Base-by-base conservation (phyloP, 2,888 invertebrate genomes). In the Eupelmus urozonus region DNA sequence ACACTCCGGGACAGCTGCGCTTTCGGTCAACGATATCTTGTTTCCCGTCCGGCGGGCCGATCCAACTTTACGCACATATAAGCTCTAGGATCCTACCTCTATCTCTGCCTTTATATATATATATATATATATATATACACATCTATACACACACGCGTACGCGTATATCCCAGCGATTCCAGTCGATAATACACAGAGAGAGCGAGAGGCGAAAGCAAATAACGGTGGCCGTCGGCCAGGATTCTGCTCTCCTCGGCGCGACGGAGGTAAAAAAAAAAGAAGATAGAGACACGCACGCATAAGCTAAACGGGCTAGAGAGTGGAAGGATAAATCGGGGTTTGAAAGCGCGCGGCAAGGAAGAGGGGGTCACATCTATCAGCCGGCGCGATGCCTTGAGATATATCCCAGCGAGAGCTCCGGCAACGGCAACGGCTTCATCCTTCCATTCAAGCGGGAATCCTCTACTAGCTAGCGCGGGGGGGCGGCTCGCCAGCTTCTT, bases 11-110 rank as follows among this genome's bases (percentile, higher is more conserved):
- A 45, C 63, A 63, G 63, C 63, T 63, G 45, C 42, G 63, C 16
- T 16, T 49, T 45, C 45, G 45, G 25, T 63, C 63, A 63, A 63
- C 63, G 63, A 63, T 63, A 63, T 63, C 63, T 63, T 63, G 63
- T 63, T 63, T 63, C 63, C 49, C 63, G 63, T 63, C 63, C 45
- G n/a, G 63, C 49, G 45, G n/a, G 25, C 27, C 63, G 63, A 63
- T 63, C 25, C 25, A 63, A 49, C 62, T 62, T 45, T 45, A 42
- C 18, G 59, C 27, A n/a, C 34, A 9, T 9, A 9, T 9, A 34
- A 3, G n/a, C n/a, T n/a, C n/a, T n/a, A n/a, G n/a, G n/a, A n/a
- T n/a, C n/a, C n/a, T n/a, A n/a, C n/a, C n/a, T n/a, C n/a, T n/a
- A n/a, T n/a, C n/a, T n/a, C n/a, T n/a, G n/a, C n/a, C n/a, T n/a